Evolutionary conservation across 2,888 invertebrate genomes (phyloP).

Genomic region (Anaspis maculata): DNA sequence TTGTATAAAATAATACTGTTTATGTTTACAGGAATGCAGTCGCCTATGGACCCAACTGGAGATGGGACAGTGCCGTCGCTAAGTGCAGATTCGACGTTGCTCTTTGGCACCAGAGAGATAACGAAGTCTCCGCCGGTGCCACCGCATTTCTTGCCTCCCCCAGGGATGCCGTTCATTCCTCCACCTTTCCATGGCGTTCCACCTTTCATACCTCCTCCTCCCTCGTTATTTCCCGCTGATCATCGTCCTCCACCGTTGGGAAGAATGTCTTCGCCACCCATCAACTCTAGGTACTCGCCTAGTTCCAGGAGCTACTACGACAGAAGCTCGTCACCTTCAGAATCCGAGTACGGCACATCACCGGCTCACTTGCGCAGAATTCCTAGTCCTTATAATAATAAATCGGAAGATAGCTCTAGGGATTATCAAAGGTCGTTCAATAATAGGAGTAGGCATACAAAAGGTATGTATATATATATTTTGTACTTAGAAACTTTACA

Average conservation of each 20-base stretch:
- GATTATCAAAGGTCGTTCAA: no score
- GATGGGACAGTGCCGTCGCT: slow-evolving; percentile 42
- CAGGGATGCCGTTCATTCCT: slow-evolving; percentile 58
- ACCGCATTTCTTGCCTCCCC: slow-evolving; percentile 53
- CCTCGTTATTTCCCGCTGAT: slow-evolving; percentile 42
- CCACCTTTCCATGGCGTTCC: slow-evolving; percentile 43
- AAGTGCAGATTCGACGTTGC: slow-evolving; percentile 38
- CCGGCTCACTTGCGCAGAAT: no score
- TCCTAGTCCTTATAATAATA: no score
- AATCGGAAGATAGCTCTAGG: no score
- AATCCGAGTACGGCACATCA: slow-evolving; percentile 60
- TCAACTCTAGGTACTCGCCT: slow-evolving; percentile 48
- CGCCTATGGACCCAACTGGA: slow-evolving; percentile 48
- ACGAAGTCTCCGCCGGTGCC: slow-evolving; percentile 43
- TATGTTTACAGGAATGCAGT: slow-evolving; percentile 51
- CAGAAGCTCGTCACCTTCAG: slow-evolving; percentile 48
- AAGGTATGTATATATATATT: no score
- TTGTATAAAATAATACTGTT: no score
- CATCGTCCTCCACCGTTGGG: slow-evolving; percentile 49
- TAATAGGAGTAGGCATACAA: no score
- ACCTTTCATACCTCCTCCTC: slow-evolving; percentile 44
- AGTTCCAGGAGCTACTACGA: slow-evolving; percentile 47
- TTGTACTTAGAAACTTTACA: no score
- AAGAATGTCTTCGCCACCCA: slow-evolving; percentile 48
- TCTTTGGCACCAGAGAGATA: slow-evolving; percentile 36